Evolutionary conservation across 2,113 vertebrate species (phyloP).

Genomic region (Puntigrus tetrazona): DNA sequence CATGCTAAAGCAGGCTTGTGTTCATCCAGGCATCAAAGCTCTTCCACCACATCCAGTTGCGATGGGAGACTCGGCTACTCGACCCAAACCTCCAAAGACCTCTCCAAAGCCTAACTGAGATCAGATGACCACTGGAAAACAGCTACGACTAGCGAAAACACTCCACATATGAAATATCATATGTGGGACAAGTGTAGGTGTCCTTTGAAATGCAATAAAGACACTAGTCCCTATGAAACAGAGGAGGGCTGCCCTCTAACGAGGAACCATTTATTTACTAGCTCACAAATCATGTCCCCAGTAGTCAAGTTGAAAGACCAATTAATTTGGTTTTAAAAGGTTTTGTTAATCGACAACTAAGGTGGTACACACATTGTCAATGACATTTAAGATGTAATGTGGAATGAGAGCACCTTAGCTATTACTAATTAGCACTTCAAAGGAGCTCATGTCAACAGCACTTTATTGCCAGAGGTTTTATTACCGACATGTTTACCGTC

Average conservation of each 20-base stretch:
- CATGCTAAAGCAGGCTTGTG: constrained; percentile 2
- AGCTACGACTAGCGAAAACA: background rate
- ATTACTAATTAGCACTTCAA: constrained; percentile 73
- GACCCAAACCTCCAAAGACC: constrained; percentile 7
- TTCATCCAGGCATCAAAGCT: constrained; percentile 42
- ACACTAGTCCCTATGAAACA: background rate
- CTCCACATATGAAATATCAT: background rate
- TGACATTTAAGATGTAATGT: constrained; percentile 74
- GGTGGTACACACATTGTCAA: constrained; percentile 63
- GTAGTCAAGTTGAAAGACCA: constrained; percentile 69
- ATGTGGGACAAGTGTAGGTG: background rate
- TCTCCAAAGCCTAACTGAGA: background rate
- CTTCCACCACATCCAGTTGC: constrained; percentile 12
- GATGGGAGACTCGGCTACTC: constrained; percentile 16
- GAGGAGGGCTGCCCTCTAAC: background rate
- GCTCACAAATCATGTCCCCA: constrained; percentile 60
- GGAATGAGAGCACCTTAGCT: constrained; percentile 69
- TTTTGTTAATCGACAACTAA: constrained; percentile 69
- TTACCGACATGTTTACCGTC: constrained; percentile 48
- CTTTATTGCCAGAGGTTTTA: constrained; percentile 52
- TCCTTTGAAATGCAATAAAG: constrained; percentile 5
- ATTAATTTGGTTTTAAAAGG: constrained; percentile 69
- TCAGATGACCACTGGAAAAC: constrained; percentile 35
- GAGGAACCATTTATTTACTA: constrained; percentile 52
- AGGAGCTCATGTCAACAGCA: constrained; percentile 66